Evolutionary conservation across 2,797 vertebrate genomes (phyloP), one percentile per base, ranked within the genome.

Genomic region (Microctenopoma lineatum): DNA sequence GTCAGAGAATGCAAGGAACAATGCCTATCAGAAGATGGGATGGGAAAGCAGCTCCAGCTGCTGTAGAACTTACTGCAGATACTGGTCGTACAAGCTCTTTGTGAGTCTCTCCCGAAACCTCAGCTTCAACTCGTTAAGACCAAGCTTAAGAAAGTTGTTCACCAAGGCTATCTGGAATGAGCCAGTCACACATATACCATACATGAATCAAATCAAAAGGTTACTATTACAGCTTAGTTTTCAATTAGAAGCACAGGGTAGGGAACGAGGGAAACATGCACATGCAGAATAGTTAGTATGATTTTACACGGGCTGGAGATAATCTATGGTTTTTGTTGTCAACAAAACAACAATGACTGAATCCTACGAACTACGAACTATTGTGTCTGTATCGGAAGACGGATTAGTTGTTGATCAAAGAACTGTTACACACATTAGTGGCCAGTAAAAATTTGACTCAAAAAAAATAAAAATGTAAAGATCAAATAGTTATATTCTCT

Each of bases 111-210:
- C 95, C 60, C 97, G 94, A 86, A 96, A 99, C 83, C 96, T 93
- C 72, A 99, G 93, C 85, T 99, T 99, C 81, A 99, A 84, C 73
- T 99, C 96, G 72, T 98, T 97, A 59, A 99, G 90, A 41, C 98
- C 98, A 80, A 97, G 93, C 87, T 99, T 99, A 85, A 99, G 85
- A 79, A 99, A 96, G 91, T 97, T 99, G 92, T 99, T 99, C 73
- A 99, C 95, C 89, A 99, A 83, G 70, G 98, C 96, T 60, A 99
- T 98, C 98, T 99, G 92, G 1, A 87, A 80, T 6, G 29, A 78
- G 3, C 57, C 57, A 67, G n/a, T 39, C 41, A 76, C 11, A 84
- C 18, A 57, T 11, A 57, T 11, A n/a, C 62, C 34, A 66, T 2
- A 42, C 7, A 58, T 21, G 21, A 21, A 21, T 21, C 21, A 21